Percentiles rank a stretch among this genome's conserved stretches.
Evolutionary conservation across 2,888 invertebrate species (phyloP).

Genomic region (Caenorhabditis sp.): DNA sequence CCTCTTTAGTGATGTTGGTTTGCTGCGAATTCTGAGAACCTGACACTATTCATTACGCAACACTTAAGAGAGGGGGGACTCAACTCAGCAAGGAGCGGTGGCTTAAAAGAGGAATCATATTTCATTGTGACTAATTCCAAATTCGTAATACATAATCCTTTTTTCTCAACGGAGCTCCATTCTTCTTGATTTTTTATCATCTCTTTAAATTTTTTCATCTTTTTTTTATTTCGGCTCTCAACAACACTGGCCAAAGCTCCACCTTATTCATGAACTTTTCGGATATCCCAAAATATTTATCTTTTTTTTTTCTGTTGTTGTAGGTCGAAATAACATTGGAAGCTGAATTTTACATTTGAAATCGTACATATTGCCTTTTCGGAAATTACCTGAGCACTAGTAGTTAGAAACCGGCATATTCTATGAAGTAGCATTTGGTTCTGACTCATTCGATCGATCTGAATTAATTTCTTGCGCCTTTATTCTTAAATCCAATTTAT

Average conservation of each 20-base stretch:
- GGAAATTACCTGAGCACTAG: background rate
- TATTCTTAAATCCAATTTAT: too few species aligned
- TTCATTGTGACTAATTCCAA: background rate
- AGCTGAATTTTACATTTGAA: background rate
- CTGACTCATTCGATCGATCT: too few species aligned
- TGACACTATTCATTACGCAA: constrained; percentile 12
- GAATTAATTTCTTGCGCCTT: too few species aligned
- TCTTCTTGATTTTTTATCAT: background rate
- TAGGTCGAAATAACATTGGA: background rate
- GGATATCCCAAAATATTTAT: too few species aligned
- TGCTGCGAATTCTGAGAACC: too few species aligned
- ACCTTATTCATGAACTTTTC: constrained; percentile 18
- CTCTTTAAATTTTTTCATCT: constrained; percentile 12
- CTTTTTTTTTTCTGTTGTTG: constrained; percentile 12
- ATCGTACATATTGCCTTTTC: background rate
- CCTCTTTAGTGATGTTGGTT: background rate
- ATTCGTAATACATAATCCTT: constrained; percentile 21
- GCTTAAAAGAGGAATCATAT: background rate
- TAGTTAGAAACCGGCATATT: constrained; percentile 9
- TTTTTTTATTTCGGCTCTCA: constrained; percentile 13
- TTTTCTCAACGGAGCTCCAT: constrained; percentile 24
- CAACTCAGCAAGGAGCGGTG: background rate
- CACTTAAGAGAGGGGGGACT: background rate
- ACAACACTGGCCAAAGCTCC: constrained; percentile 18
- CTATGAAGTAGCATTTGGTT: background rate